Percentiles rank a stretch among this genome's conserved stretches.
Conservation (phyloP, 2,113 vertebrate genomes). For the Halcyon senegalensis region DNA sequence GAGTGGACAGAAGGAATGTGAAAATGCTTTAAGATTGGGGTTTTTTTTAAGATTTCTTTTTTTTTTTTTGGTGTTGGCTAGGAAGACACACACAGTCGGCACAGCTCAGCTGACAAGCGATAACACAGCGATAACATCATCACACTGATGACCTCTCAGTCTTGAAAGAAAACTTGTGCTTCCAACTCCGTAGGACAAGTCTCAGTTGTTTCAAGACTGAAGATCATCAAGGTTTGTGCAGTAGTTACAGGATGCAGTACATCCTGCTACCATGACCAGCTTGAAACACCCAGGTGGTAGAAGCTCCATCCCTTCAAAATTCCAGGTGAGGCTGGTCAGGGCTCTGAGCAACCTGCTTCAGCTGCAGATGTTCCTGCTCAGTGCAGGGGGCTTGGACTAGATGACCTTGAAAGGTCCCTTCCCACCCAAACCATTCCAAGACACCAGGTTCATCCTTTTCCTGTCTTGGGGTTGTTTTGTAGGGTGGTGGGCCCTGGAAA, state of each 20-base stretch:
- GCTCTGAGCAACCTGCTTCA: neutral
- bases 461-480: neutral
- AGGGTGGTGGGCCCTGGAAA: neutral
- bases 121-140: neutral
- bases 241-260: rapidly evolving
- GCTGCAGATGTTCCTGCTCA: neutral
- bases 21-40: neutral
- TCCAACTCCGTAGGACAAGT: neutral
- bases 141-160: neutral
- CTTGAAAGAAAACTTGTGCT: neutral
- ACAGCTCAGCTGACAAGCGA: neutral
- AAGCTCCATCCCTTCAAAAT: neutral
- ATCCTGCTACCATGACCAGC: rapidly evolving
- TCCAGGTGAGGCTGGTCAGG: neutral
- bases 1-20: neutral
- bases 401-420: neutral
- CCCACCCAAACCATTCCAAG: neutral
- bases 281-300: neutral
- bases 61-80: neutral
- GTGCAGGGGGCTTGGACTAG: neutral
- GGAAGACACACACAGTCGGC: neutral
- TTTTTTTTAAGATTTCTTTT: neutral
- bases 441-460: neutral
- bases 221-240: neutral
- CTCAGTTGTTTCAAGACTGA: rapidly evolving